Evolutionary conservation across 2,113 vertebrate species (phyloP), one percentile per base, ranked within the genome.

Genomic region (Campylorhamphus procurvoides): DNA sequence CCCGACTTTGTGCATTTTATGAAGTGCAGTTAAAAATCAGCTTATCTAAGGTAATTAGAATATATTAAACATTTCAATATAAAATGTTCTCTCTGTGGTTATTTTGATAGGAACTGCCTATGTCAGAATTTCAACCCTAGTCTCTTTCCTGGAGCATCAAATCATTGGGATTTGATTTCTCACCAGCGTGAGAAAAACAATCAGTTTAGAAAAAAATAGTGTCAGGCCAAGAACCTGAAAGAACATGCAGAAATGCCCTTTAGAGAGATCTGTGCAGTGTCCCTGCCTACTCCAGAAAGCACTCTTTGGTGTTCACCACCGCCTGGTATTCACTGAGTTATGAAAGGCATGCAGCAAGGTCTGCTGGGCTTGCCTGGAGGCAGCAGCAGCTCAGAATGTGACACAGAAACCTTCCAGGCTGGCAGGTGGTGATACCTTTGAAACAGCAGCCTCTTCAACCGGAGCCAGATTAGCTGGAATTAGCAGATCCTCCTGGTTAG

Each of bases 381-480:
- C 90, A 84, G 27, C 17, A 18, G 55, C 6, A 79, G 59, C 50
- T 90, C 82, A 68, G 18, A 81, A 66, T 7, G 5, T 28, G 62
- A 89, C 69, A 76, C 58, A 93, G 90, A 94, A 95, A 77, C 78
- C 47, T 78, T 66, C 29, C 53, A 66, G 63, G 73, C 79, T 56
- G 76, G 52, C 66, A 84, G 86, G 79, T 83, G 64, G 64, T 4
- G 49, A 55, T 97, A 98, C 98, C 98, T 98, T 98, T 87, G 97
- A 78, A 96, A 95, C 37, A 72, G 97, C 95, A 68, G 73, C 80
- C 47, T 93, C 97, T 73, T 94, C 96, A 42, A 62, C 2, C 69
- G 91, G 81, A 89, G 81, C 78, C 59, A 87, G 67, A 56, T 66
- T 66, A 58, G 46, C 60, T 53, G 84, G 84, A 95, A 74, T 84